A percentile compares a stretch with the other conserved stretches of the same genome.
phyloP scores from a whole-genome alignment of 2,113 vertebrate species.

The Xiphias gladius region DNA sequence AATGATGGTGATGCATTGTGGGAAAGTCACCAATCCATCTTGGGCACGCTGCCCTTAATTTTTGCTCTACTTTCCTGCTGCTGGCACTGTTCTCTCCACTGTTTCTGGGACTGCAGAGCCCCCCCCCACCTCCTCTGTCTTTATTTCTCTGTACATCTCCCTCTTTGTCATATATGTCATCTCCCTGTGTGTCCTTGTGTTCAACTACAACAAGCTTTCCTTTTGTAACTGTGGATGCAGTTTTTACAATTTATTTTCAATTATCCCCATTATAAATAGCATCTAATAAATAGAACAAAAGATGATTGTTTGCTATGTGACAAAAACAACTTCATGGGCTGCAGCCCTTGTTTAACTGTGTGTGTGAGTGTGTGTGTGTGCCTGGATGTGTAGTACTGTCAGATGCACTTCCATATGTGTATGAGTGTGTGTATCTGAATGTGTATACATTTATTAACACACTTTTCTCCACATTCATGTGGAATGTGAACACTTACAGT shows the following conservation, averaged over 20 bases:
- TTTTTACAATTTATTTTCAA: conserved; percentile 38
- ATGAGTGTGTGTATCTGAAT: conserved; percentile 1
- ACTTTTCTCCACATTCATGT: not conserved
- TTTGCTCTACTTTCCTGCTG: conserved; percentile 83
- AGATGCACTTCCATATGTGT: not conserved
- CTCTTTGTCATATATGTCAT: conserved; percentile 29
- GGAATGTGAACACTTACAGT: conserved; percentile 11
- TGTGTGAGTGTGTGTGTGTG: not conserved
- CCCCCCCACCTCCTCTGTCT: conserved; percentile 19
- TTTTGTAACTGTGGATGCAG: not conserved
- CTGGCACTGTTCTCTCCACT: conserved; percentile 73
- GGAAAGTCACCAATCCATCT: conserved; percentile 74
- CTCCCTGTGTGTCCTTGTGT: conserved; percentile 11
- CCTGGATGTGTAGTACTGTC: not conserved
- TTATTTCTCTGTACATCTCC: conserved; percentile 37
- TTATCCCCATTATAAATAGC: conserved; percentile 58
- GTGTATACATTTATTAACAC: not conserved
- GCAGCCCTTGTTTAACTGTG: conserved; percentile 8
- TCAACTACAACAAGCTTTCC: conserved; percentile 1
- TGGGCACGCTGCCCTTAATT: conserved; percentile 84
- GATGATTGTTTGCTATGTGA: conserved; percentile 56
- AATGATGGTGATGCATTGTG: conserved; percentile 70
- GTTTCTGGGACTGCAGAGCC: conserved; percentile 73
- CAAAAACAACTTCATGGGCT: conserved; percentile 54
- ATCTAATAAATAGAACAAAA: conserved; percentile 69